Conservation (phyloP, 2,888 invertebrate species). For the Cheilosia vulpina region DNA sequence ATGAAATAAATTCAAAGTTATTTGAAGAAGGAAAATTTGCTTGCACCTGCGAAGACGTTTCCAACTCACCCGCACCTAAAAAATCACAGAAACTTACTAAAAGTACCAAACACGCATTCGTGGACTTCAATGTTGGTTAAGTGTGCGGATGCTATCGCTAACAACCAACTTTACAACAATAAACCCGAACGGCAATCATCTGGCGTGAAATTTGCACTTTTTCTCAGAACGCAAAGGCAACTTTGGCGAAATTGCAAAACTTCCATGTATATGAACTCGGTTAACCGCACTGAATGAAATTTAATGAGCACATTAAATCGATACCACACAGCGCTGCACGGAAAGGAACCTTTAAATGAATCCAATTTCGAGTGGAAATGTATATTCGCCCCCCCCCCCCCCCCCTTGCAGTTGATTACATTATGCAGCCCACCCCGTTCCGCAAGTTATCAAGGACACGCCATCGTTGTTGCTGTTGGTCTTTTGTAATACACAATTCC, state of each 20-base stretch:
- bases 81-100: not conserved
- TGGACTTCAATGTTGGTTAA: conserved; percentile 2
- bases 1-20: too few relatives aligned
- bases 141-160: not conserved
- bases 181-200: conserved; percentile 3
- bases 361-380: conserved; percentile 33
- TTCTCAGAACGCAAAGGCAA: not conserved
- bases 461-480: not conserved
- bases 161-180: conserved; percentile 2
- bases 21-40: not conserved
- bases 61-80: not conserved
- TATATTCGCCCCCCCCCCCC: not conserved
- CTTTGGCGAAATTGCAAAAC: conserved; percentile 6
- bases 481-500: conserved; percentile 28
- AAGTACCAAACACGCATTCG: conserved; percentile 2
- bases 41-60: not conserved
- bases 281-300: conserved; percentile 33
- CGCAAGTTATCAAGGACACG: conserved; percentile 48
- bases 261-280: not conserved
- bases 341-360: conserved; percentile 32
- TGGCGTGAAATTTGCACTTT: not conserved
- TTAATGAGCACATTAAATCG: conserved; percentile 57
- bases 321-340: conserved; percentile 40
- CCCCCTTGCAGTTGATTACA: conserved; percentile 18
- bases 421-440: not conserved